Percentiles rank a stretch among this genome's conserved stretches.
These are phyloP conservation scores for Silurus meridionalis DNA, from an alignment of 2,113 vertebrate species.

Conservation along the genomic window DNA sequence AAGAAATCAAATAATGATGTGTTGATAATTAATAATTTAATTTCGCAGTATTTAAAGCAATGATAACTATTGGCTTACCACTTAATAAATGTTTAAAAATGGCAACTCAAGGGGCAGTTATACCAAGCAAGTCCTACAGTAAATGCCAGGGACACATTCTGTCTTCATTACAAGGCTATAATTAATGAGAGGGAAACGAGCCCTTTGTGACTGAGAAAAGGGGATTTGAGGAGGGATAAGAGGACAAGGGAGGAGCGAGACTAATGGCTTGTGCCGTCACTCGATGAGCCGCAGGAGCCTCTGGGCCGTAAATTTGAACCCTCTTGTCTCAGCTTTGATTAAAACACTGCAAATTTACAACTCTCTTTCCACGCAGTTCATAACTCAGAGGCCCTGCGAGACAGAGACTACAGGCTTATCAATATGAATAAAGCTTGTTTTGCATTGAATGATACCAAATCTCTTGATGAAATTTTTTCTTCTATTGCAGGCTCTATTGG, in stretches of 20 bases:
- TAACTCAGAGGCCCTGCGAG: slow-evolving; percentile 50
- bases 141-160: background rate
- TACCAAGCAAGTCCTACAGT: background rate
- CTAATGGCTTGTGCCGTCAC: slow-evolving; percentile 39
- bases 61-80: background rate
- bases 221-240: slow-evolving; percentile 29
- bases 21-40: background rate
- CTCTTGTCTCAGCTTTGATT: slow-evolving; percentile 48
- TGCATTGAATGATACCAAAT: slow-evolving; percentile 45
- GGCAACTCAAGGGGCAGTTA: background rate
- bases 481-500: slow-evolving; percentile 6
- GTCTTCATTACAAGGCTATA: slow-evolving; percentile 43
- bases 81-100: background rate
- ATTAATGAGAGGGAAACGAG: slow-evolving; percentile 41
- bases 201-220: slow-evolving; percentile 44
- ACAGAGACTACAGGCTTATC: slow-evolving; percentile 39
- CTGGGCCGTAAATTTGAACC: slow-evolving; percentile 46
- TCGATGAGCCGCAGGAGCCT: slow-evolving; percentile 10
- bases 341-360: slow-evolving; percentile 56
- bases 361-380: slow-evolving; percentile 47
- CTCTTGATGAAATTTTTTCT: background rate
- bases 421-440: slow-evolving; percentile 51
- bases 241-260: slow-evolving; percentile 26
- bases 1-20: background rate
- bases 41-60: background rate